Percentiles rank a stretch among this genome's conserved stretches.
These are phyloP conservation scores for Heterotilapia buettikoferi DNA, from an alignment of 2,113 vertebrate genomes.

Conservation along the genomic window DNA sequence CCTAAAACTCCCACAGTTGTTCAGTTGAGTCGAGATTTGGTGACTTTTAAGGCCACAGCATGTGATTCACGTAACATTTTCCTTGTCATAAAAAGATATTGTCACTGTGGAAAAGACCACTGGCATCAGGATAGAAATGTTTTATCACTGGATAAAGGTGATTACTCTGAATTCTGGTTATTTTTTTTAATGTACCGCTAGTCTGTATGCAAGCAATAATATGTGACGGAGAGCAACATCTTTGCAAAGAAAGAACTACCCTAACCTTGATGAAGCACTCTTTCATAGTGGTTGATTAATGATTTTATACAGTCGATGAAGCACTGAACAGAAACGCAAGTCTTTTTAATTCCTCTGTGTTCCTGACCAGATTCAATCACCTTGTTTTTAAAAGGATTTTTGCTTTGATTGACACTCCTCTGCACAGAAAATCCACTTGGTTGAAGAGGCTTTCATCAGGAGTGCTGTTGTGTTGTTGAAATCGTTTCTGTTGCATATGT, in stretches of 20 bases:
- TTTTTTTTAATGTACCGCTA: background rate
- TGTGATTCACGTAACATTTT: background rate
- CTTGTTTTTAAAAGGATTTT: background rate
- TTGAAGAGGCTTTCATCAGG: background rate
- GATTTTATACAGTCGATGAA: background rate
- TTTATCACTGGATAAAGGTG: background rate
- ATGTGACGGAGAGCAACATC: background rate
- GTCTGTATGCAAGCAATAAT: background rate
- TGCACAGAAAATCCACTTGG: background rate
- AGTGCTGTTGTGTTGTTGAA: background rate
- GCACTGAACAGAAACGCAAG: background rate
- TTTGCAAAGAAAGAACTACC: background rate
- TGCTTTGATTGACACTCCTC: background rate
- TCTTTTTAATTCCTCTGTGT: background rate
- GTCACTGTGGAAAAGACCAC: background rate
- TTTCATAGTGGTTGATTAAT: background rate
- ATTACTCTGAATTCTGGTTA: background rate
- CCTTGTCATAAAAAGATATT: background rate
- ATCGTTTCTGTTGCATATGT: background rate
- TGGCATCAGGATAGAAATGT: background rate
- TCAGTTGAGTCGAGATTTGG: background rate
- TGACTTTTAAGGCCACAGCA: background rate
- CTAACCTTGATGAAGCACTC: background rate
- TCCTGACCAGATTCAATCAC: background rate
- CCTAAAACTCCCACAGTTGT: background rate